phyloP scores from a whole-genome alignment of 2,888 invertebrate species.

The Diplolepis rosae region DNA sequence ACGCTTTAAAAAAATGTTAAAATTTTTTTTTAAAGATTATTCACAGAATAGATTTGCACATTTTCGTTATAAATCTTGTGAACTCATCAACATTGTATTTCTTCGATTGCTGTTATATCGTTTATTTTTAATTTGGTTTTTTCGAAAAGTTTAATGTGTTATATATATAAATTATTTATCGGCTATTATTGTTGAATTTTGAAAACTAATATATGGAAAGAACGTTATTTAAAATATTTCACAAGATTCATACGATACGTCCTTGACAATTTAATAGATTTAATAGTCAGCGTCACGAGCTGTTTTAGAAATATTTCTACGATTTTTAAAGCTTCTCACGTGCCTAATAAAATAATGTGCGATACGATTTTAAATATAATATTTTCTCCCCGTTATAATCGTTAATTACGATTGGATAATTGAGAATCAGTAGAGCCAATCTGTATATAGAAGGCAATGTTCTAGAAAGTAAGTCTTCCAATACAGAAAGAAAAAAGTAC shows the following conservation, averaged over 20 bases:
- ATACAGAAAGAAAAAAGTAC: constrained; percentile 15
- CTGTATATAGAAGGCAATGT: constrained; percentile 15
- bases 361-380: constrained; percentile 8
- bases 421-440: constrained; percentile 4
- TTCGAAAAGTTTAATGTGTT: background rate
- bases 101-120: constrained; percentile 1
- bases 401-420: background rate
- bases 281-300: background rate
- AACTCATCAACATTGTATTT: constrained; percentile 1
- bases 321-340: constrained; percentile 4
- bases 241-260: constrained; percentile 4
- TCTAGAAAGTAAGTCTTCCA: constrained; percentile 9
- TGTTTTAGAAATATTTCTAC: constrained; percentile 12
- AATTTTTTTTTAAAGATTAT: constrained; percentile 9
- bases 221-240: background rate
- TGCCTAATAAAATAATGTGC: constrained; percentile 15
- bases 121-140: background rate
- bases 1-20: no score
- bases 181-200: constrained; percentile 12
- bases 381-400: constrained; percentile 2
- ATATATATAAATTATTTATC: constrained; percentile 11
- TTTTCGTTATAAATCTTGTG: constrained; percentile 10
- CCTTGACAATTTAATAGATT: background rate
- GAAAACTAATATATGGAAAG: background rate
- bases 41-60: background rate